Percentiles rank a stretch among this genome's conserved stretches.
These are phyloP conservation scores for rat (Rattus norvegicus) DNA, from an alignment of 2,113 vertebrate species.

Conservation along the genomic window GRCr8 NC_086030.1:31510501-31511000, in stretches of 20 bases:
- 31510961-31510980: background rate
- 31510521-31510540: background rate
- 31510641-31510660: background rate
- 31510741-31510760: background rate
- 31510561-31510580: background rate
- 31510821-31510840: background rate
- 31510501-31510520: background rate
- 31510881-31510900: background rate
- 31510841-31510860: background rate
- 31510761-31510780: background rate
- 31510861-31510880: background rate
- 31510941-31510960: background rate
- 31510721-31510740: background rate
- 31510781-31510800: background rate
- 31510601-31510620: background rate
- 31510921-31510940: background rate
- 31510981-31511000: too few species aligned
- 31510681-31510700: background rate
- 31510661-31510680: background rate
- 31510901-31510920: background rate
- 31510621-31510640: background rate
- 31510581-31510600: too few species aligned
- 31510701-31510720: background rate
- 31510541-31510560: background rate
- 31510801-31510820: background rate